Evolutionary conservation across 2,797 vertebrate genomes (phyloP).

Genomic region (Pangasius djambal): DNA sequence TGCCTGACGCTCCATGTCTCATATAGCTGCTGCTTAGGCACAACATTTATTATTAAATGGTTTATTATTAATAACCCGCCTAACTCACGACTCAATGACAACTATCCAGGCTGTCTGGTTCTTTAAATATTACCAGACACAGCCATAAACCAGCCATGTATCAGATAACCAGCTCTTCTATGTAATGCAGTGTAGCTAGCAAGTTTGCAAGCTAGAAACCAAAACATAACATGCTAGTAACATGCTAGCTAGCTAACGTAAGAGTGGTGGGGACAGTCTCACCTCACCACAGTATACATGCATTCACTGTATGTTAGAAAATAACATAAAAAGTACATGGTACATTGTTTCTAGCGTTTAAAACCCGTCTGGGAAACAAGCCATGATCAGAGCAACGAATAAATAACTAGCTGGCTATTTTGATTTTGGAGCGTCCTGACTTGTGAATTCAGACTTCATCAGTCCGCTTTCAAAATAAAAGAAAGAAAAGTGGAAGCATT

Average conservation of each 20-base stretch:
- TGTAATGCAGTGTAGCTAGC: background rate
- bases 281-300: background rate
- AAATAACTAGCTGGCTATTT: background rate
- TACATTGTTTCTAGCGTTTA: background rate
- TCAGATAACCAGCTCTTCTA: background rate
- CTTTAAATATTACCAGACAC: background rate
- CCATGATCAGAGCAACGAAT: too few species aligned
- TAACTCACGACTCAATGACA: background rate
- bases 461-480: conserved; percentile 48
- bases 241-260: background rate
- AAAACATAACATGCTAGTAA: background rate
- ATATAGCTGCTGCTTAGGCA: background rate
- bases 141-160: too few species aligned
- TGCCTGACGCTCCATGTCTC: conserved; percentile 21
- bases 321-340: background rate
- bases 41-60: background rate
- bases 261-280: background rate
- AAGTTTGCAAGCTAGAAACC: background rate
- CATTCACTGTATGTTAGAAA: background rate
- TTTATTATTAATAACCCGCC: background rate
- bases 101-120: background rate
- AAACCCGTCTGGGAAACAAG: background rate
- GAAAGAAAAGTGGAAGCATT: accelerated
- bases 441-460: background rate
- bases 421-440: conserved; percentile 17